phyloP scores from a whole-genome alignment of 2,888 invertebrate genomes.

The Drosophila lutescens region DNA sequence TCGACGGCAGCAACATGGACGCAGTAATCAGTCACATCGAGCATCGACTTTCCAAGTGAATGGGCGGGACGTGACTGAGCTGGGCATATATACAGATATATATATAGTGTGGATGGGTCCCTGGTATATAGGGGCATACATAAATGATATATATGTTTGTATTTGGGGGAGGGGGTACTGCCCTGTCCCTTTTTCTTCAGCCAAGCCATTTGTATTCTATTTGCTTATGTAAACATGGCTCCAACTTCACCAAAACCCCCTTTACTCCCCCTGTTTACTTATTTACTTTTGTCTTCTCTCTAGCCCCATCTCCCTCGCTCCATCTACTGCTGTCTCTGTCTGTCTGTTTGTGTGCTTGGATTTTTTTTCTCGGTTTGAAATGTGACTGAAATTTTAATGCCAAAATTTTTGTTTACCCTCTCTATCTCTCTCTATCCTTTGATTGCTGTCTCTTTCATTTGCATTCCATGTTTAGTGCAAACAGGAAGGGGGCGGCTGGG shows the following conservation, averaged over 20 bases:
- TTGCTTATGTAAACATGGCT: constrained; percentile 71
- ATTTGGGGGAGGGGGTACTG: background rate
- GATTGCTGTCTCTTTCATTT: constrained; percentile 48
- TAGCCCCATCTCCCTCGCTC: constrained; percentile 47
- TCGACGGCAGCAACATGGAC: constrained; percentile 32
- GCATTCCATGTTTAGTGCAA: constrained; percentile 29
- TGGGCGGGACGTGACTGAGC: constrained; percentile 76
- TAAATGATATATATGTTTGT: constrained; percentile 1
- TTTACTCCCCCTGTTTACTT: constrained; percentile 62
- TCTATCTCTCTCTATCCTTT: constrained; percentile 15
- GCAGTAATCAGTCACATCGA: constrained; percentile 79
- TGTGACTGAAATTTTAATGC: constrained; percentile 78
- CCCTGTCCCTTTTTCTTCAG: constrained; percentile 52
- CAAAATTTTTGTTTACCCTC: constrained; percentile 38
- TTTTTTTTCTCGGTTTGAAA: constrained; percentile 62
- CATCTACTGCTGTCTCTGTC: constrained; percentile 31
- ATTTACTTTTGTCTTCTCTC: constrained; percentile 68
- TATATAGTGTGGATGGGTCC: constrained; percentile 9
- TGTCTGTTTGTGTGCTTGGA: constrained; percentile 46
- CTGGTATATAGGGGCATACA: constrained; percentile 23
- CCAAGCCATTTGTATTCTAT: constrained; percentile 60
- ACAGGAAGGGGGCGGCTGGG: background rate
- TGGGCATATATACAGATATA: constrained; percentile 23
- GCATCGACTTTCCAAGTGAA: constrained; percentile 79
- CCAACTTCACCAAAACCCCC: constrained; percentile 41